A percentile compares a stretch with the other conserved stretches of the same genome.
phyloP scores from a whole-genome alignment of 1,140 invertebrate species.

The Neodiprion virginianus region DNA sequence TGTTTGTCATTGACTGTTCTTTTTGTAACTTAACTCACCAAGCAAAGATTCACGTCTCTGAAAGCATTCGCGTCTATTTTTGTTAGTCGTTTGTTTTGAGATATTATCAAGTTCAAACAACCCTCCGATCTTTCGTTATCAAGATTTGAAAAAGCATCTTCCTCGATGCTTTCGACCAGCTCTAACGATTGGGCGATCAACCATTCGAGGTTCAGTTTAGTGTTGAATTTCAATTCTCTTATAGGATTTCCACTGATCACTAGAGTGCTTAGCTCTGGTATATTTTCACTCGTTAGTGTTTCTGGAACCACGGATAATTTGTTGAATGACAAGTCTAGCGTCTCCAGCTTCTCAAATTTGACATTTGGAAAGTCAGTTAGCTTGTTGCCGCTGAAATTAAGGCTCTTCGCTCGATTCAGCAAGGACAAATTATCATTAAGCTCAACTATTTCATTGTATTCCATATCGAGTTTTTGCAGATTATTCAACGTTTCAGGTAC shows the following conservation, averaged over 20 bases:
- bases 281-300: slow-evolving; percentile 39
- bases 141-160: slow-evolving; percentile 40
- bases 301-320: slow-evolving; percentile 49
- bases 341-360: slow-evolving; percentile 45
- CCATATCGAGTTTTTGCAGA: background rate
- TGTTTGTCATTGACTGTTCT: slow-evolving; percentile 15
- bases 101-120: slow-evolving; percentile 46
- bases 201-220: slow-evolving; percentile 34
- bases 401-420: slow-evolving; percentile 30
- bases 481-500: slow-evolving; percentile 16
- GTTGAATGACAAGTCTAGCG: slow-evolving; percentile 64
- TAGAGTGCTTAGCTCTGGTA: slow-evolving; percentile 40
- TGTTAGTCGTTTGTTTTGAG: slow-evolving; percentile 38
- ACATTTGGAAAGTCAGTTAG: slow-evolving; percentile 38
- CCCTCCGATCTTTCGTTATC: slow-evolving; percentile 20
- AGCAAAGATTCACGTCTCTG: slow-evolving; percentile 41
- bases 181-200: slow-evolving; percentile 37
- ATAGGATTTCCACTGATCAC: slow-evolving; percentile 43
- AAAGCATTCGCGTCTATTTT: slow-evolving; percentile 38
- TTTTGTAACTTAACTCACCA: slow-evolving; percentile 38
- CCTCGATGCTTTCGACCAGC: slow-evolving; percentile 35
- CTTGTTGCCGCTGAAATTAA: slow-evolving; percentile 48
- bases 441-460: background rate
- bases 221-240: slow-evolving; percentile 37
- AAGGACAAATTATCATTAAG: slow-evolving; percentile 18